Percentiles rank a stretch among this genome's conserved stretches.
Conservation (phyloP, 92 coral and sea anemone genomes). For the Scolanthus callimorphus region DNA sequence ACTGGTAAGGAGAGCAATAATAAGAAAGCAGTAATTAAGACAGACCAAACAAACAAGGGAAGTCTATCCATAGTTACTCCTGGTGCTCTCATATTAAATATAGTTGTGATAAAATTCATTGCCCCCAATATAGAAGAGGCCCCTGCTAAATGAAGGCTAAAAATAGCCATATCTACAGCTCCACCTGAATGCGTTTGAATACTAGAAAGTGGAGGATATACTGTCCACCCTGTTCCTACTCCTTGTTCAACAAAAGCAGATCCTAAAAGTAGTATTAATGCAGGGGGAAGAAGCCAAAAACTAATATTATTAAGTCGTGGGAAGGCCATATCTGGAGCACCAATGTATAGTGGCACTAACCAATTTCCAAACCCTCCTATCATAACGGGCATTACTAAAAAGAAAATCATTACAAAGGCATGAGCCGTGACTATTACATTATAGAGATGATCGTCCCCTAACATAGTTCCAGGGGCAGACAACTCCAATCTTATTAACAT, state of each 20-base stretch:
- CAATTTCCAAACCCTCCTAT: constrained; percentile 79
- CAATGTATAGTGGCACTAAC: constrained; percentile 59
- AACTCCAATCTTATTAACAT: constrained; percentile 77
- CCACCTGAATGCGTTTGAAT: constrained; percentile 62
- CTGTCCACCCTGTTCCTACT: constrained; percentile 79
- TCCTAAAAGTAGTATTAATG: constrained; percentile 47
- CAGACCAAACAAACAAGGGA: constrained; percentile 73
- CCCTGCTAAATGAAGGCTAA: constrained; percentile 81
- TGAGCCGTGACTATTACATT: constrained; percentile 82
- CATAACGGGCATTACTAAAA: constrained; percentile 69
- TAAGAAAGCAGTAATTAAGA: constrained; percentile 75
- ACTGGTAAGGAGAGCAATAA: constrained; percentile 70
- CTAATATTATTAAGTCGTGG: constrained; percentile 74
- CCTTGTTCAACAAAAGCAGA: constrained; percentile 65
- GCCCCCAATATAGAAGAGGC: constrained; percentile 77
- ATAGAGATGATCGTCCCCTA: constrained; percentile 85
- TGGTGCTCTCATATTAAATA: constrained; percentile 65
- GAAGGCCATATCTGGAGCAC: constrained; percentile 75
- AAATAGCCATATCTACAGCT: constrained; percentile 68
- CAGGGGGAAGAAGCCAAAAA: constrained; percentile 66
- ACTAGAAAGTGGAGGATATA: constrained; percentile 62
- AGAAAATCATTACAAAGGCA: constrained; percentile 75
- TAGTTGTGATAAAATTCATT: constrained; percentile 73
- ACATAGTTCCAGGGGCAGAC: constrained; percentile 84
- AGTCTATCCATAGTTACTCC: constrained; percentile 51